Percentiles rank a stretch among this genome's conserved stretches.
These are phyloP conservation scores for Cheilosia vulpina DNA, from an alignment of 2,888 invertebrate genomes.

Conservation along the genomic window DNA sequence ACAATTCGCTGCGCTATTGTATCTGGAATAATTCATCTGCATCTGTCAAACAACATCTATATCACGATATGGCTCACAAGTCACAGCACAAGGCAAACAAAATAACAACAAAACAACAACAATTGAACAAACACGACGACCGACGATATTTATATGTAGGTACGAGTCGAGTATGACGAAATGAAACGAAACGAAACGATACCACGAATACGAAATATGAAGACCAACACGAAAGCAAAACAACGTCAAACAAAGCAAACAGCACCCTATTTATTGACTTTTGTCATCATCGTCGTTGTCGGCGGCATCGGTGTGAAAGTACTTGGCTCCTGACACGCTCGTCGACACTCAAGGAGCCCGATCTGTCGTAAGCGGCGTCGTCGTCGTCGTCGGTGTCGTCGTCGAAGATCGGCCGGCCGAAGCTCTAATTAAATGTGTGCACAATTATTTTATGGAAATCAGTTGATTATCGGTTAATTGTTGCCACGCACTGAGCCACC, in stretches of 20 bases:
- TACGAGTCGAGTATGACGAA: too few species aligned
- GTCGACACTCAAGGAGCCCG: slow-evolving; percentile 37
- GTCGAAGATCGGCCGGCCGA: slow-evolving; percentile 23
- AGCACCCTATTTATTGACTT: slow-evolving; percentile 75
- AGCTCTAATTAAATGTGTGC: slow-evolving; percentile 67
- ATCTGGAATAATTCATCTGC: slow-evolving; percentile 68
- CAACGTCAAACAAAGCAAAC: slow-evolving; percentile 72
- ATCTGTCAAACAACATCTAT: slow-evolving; percentile 62
- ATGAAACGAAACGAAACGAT: slow-evolving; percentile 22
- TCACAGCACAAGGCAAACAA: slow-evolving; percentile 61
- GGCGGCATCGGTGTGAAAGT: slow-evolving; percentile 73
- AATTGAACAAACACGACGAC: slow-evolving; percentile 52
- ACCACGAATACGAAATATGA: slow-evolving; percentile 66
- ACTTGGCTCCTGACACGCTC: slow-evolving; percentile 70
- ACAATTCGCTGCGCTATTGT: neutral
- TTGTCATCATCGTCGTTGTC: slow-evolving; percentile 67
- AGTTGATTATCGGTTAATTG: slow-evolving; percentile 70
- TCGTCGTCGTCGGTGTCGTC: neutral
- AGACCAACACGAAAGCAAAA: slow-evolving; percentile 70
- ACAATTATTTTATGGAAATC: slow-evolving; percentile 73
- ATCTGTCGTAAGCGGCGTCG: slow-evolving; percentile 18
- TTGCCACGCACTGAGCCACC: slow-evolving; percentile 74
- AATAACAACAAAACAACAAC: slow-evolving; percentile 52
- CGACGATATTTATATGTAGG: slow-evolving; percentile 4
- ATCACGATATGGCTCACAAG: slow-evolving; percentile 34